Evolutionary conservation across 2,888 invertebrate species (phyloP).

Genomic region (Exephanes ischioxanthus): DNA sequence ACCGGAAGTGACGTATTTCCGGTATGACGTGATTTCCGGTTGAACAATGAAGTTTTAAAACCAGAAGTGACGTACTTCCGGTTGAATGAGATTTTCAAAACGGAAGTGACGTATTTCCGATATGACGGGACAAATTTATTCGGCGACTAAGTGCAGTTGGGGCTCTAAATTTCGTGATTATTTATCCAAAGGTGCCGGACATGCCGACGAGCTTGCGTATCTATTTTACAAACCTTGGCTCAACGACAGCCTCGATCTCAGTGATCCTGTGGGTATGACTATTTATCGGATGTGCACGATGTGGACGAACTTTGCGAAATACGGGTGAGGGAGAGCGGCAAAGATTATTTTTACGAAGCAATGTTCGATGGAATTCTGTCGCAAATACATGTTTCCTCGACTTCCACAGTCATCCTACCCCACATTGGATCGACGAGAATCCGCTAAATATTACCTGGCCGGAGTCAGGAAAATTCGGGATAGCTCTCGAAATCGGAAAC

Average conservation of each 20-base stretch:
- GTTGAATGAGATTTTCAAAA: background rate
- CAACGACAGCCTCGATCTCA: slow-evolving; percentile 4
- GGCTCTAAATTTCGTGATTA: background rate
- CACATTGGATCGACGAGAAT: slow-evolving; percentile 40
- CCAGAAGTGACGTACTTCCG: too few species aligned
- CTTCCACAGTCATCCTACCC: slow-evolving; percentile 72
- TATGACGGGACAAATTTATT: slow-evolving; percentile 59
- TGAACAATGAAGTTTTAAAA: background rate
- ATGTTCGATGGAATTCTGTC: background rate
- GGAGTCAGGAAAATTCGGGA: slow-evolving; percentile 58
- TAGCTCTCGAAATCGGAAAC: slow-evolving; percentile 63
- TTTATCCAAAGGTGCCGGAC: slow-evolving; percentile 5
- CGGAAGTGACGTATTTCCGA: too few species aligned
- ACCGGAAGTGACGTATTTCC: too few species aligned
- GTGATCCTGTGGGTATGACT: background rate
- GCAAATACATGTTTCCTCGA: background rate
- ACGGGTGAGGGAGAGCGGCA: slow-evolving; percentile 22
- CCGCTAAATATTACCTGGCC: slow-evolving; percentile 67
- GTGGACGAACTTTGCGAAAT: slow-evolving; percentile 53
- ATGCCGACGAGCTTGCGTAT: slow-evolving; percentile 20
- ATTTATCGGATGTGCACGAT: slow-evolving; percentile 25
- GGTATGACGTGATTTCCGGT: too few species aligned
- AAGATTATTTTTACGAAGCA: background rate
- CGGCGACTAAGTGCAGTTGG: slow-evolving; percentile 67
- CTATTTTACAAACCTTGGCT: slow-evolving; percentile 12